Base-by-base conservation (phyloP, 1,140 invertebrate genomes). In the Papilio helenus region DNA sequence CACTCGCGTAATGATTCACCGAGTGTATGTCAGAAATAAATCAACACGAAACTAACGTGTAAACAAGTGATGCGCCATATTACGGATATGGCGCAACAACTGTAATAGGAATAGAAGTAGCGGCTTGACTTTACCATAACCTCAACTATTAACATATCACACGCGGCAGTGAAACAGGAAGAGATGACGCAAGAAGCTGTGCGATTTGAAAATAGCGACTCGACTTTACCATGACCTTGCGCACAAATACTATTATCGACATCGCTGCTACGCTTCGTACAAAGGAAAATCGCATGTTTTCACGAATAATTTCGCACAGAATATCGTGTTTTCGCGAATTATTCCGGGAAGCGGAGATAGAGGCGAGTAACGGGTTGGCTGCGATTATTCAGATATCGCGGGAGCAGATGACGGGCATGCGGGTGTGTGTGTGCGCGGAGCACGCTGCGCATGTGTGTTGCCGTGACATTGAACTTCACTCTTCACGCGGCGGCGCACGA, bases 401-500 rank as follows among this genome's bases (percentile, higher is more conserved):
- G 73, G 82, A 85, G 74, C 89, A 87, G 87, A 88, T 85, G 16
- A 55, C 76, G 29, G 55, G 46, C 65, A 76, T 18, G 58, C 79
- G 72, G 73, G 61, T 65, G 79, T 84, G 76, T 55, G 46, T 79
- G 76, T 29, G 26, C 23, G 80, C 78, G 65, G 72, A 68, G 44
- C 79, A 65, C 79, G 46, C 51, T 58, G 72, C 81, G 83, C 29
- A 76, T 82, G 84, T 86, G 88, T 90, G 88, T 82, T 86, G 87
- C 84, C 84, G 92, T 94, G 93, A 94, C 93, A 94, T 94, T 94
- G 93, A 94, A 93, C 93, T 94, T 94, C 92, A 94, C 87, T 90
- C 90, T 94, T 93, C 90, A 93, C 92, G 91, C 89, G 91, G 91
- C 87, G 83, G 88, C 88, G 88, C 90, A 89, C 84, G 90, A 86